Evolutionary conservation across 2,797 vertebrate genomes (phyloP).

Genomic region (Luscinia megarhynchos): DNA sequence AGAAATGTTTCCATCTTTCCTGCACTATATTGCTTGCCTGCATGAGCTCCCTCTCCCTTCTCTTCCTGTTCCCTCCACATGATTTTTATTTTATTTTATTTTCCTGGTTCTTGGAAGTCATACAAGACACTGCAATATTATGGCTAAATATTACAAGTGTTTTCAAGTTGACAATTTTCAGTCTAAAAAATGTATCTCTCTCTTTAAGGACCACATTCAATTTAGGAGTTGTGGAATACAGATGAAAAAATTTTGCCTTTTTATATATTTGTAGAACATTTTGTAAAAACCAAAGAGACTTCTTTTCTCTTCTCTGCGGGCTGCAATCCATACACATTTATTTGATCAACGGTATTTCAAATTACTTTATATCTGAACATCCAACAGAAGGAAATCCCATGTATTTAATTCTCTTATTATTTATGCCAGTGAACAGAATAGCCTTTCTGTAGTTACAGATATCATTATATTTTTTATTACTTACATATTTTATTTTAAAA

Average conservation of each 20-base stretch:
- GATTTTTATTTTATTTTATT: not conserved
- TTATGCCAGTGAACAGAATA: not conserved
- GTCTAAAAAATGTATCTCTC: not conserved
- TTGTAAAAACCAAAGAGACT: not conserved
- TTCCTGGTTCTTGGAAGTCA: not conserved
- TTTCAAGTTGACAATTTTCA: not conserved
- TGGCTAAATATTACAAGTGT: not conserved
- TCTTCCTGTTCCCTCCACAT: not conserved
- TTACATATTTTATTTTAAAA: not conserved
- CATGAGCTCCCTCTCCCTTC: not conserved
- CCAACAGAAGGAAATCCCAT: not conserved
- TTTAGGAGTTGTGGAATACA: not conserved
- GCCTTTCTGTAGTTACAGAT: not conserved
- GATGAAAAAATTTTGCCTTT: not conserved
- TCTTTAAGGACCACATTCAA: not conserved
- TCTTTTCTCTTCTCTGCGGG: not conserved
- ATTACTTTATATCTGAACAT: not conserved
- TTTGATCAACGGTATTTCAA: not conserved
- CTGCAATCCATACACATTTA: not conserved
- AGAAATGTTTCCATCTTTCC: conserved; percentile 67
- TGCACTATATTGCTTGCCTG: conserved; percentile 15
- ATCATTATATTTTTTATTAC: not conserved
- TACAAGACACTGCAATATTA: not conserved
- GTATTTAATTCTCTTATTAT: not conserved
- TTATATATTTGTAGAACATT: not conserved